These are phyloP conservation scores for Leucophenga montana DNA, from an alignment of 2,888 invertebrate species.

Conservation along the genomic window DNA sequence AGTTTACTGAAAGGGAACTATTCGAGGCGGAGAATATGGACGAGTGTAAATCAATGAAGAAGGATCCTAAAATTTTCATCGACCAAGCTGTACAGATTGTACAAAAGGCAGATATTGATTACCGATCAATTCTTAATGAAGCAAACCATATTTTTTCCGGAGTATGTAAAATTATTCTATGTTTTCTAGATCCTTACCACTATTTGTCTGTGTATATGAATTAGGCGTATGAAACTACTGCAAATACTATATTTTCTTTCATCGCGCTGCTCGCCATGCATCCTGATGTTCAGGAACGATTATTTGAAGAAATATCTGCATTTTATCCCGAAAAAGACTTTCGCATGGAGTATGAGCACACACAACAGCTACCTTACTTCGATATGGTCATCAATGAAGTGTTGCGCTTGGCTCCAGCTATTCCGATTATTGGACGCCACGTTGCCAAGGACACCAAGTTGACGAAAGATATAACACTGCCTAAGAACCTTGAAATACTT, in stretches of 20 bases:
- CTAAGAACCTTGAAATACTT: constrained; percentile 40
- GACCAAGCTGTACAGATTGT: constrained; percentile 9
- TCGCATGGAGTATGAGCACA: constrained; percentile 7
- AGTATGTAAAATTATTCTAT: background rate
- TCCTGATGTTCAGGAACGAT: constrained; percentile 14
- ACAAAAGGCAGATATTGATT: background rate
- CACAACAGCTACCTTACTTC: constrained; percentile 48
- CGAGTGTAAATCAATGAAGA: constrained; percentile 1
- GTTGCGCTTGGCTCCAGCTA: constrained; percentile 48
- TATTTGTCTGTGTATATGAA: too few species aligned
- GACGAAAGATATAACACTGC: constrained; percentile 42
- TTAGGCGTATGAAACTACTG: constrained; percentile 17
- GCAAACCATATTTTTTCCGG: background rate
- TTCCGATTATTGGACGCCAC: constrained; percentile 51
- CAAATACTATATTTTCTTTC: background rate
- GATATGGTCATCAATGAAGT: constrained; percentile 57
- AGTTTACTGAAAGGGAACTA: background rate
- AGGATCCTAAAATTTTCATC: constrained; percentile 6
- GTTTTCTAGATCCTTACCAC: background rate
- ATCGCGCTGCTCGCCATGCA: constrained; percentile 18
- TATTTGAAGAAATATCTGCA: constrained; percentile 19
- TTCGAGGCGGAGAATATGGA: background rate
- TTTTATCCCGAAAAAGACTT: constrained; percentile 20
- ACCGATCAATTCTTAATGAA: background rate
- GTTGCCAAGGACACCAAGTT: constrained; percentile 39